These are phyloP conservation scores for Pantelozetes paolii DNA, from an alignment of 2,888 invertebrate genomes.

Conservation along the genomic window DNA sequence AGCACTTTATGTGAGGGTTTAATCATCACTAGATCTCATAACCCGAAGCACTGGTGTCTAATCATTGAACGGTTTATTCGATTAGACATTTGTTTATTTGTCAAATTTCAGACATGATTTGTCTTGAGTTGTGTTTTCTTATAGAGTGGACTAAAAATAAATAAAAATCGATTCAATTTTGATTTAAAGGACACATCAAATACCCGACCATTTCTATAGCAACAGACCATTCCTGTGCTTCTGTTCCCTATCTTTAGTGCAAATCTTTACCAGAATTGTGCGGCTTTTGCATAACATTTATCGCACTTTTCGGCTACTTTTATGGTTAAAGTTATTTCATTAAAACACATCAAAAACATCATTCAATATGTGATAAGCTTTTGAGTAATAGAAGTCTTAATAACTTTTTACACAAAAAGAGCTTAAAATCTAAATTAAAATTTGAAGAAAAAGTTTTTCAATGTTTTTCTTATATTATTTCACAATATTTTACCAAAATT, in stretches of 20 bases:
- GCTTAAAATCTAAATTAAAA: not conserved
- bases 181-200: conserved; percentile 18
- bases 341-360: not conserved
- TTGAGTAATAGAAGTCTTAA: no score
- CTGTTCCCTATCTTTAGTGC: not conserved
- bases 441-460: no score
- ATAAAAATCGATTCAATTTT: conserved; percentile 16
- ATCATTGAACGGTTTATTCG: not conserved
- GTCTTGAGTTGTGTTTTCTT: not conserved
- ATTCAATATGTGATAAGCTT: no score
- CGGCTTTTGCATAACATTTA: conserved; percentile 2
- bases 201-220: conserved; percentile 10
- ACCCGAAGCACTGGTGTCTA: not conserved
- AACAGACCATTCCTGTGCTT: not conserved
- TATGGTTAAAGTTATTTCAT: not conserved
- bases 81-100: conserved; percentile 6
- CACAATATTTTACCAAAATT: no score
- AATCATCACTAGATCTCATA: no score
- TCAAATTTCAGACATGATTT: conserved; percentile 19
- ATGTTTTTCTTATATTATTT: no score
- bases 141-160: not conserved
- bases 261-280: not conserved
- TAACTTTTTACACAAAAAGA: not conserved
- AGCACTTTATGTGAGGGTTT: not conserved
- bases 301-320: not conserved